Conservation (phyloP, 1,140 invertebrate species). For the Philotrypesis tridentata region DNA sequence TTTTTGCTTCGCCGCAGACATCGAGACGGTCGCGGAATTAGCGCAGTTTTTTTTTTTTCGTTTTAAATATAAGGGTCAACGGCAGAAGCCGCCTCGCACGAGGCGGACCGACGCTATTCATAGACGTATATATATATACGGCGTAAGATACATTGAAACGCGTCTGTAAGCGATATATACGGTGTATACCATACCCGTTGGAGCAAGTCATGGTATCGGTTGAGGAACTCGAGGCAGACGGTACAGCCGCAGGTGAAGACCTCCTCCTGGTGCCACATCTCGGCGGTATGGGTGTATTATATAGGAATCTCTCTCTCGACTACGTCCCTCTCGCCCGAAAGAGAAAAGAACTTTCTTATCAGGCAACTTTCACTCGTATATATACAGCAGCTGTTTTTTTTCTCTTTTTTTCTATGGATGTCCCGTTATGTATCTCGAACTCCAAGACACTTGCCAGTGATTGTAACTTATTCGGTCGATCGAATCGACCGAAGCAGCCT, state of each 20-base stretch:
- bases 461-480: too few relatives aligned
- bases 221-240: conserved; percentile 64
- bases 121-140: background rate
- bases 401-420: too few relatives aligned
- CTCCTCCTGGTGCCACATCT: conserved; percentile 60
- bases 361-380: background rate
- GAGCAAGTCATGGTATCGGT: conserved; percentile 63
- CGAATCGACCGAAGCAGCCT: too few relatives aligned
- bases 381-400: too few relatives aligned
- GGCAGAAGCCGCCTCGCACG: background rate
- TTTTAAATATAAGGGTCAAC: conserved; percentile 26
- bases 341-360: background rate
- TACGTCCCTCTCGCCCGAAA: background rate
- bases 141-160: background rate
- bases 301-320: background rate
- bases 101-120: background rate
- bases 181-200: conserved; percentile 60
- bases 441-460: too few relatives aligned
- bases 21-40: background rate
- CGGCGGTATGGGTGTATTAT: background rate
- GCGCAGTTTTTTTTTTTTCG: too few relatives aligned
- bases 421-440: too few relatives aligned
- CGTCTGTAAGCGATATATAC: background rate
- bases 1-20: too few relatives aligned
- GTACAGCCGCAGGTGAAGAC: conserved; percentile 55